Base-by-base conservation (phyloP, 2,797 vertebrate species). In the Pseudomugil gertrudae region DNA sequence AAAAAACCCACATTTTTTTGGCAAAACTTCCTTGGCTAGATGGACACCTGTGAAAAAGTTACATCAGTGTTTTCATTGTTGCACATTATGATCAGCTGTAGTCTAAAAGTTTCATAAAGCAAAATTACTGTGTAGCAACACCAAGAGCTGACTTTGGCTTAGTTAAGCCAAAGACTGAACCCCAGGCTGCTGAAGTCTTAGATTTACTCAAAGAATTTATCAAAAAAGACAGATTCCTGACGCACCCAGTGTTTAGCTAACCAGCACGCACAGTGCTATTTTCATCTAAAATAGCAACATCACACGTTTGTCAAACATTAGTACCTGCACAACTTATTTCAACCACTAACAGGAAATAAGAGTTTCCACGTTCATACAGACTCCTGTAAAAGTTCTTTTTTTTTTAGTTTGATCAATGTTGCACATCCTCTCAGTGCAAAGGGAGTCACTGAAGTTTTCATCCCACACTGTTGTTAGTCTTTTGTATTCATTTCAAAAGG, bases 21-120 rank as follows among this genome's bases (percentile, higher is more conserved):
- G 77, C 87, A 79, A 79, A 13, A 55, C 66, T 73, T 54, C 71
- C 45, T 58, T 85, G 83, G 84, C 76, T 69, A 58, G 63, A 40
- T 78, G 64, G 65, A 74, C 80, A 82, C 80, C 79, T 84, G 81
- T 69, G 67, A 88, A 88, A 82, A 89, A 84, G 83, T 91, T 84
- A 86, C 90, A 82, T 91, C 86, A 92, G 59, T 73, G 52, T 50
- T 69, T 23, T 79, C 85, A 86, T 79, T 57, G 72, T 61, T 61
- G 76, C 81, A 74, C 86, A 80, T 87, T 77, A 84, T 79, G 72
- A 87, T 85, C 78, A 81, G 69, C 75, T 70, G 78, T 74, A 57
- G 71, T 62, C 67, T 63, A 40, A 85, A 63, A 81, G 75, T 66
- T 81, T 74, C 63, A 75, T 80, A 64, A 75, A 79, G 62, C 62